Conservation (phyloP, 2,888 invertebrate species). For the Bellardia pandia region DNA sequence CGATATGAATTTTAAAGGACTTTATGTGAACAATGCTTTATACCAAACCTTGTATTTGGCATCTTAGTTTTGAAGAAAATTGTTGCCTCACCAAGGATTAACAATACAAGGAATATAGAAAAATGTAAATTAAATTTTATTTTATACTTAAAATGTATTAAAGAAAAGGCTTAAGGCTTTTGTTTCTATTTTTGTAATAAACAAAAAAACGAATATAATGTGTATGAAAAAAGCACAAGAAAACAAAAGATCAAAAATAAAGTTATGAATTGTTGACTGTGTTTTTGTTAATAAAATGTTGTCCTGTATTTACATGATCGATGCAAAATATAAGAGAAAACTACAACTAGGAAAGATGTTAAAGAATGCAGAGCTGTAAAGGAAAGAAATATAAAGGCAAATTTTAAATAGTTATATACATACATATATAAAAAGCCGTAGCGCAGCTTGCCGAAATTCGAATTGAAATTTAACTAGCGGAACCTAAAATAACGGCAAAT, state of each 20-base stretch:
- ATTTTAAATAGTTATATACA: too few relatives aligned
- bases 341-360: slow-evolving; percentile 32
- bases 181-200: slow-evolving; percentile 65
- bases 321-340: slow-evolving; percentile 56
- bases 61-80: not conserved
- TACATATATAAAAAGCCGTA: too few relatives aligned
- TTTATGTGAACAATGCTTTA: too few relatives aligned
- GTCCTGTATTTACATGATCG: slow-evolving; percentile 61
- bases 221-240: slow-evolving; percentile 1
- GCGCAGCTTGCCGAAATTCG: too few relatives aligned
- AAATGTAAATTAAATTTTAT: slow-evolving; percentile 54
- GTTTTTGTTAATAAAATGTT: slow-evolving; percentile 47
- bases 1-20: too few relatives aligned
- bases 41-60: not conserved
- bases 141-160: slow-evolving; percentile 19
- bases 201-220: slow-evolving; percentile 19
- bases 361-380: not conserved
- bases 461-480: too few relatives aligned
- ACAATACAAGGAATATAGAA: slow-evolving; percentile 10
- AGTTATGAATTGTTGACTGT: slow-evolving; percentile 58
- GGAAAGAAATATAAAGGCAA: not conserved
- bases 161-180: slow-evolving; percentile 49
- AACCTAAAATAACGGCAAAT: too few relatives aligned
- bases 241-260: slow-evolving; percentile 52
- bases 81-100: not conserved